Percentiles rank a stretch among this genome's conserved stretches.
These are phyloP conservation scores for Trichosurus vulpecula DNA, from an alignment of 2,797 vertebrate species.

Conservation along the genomic window DNA sequence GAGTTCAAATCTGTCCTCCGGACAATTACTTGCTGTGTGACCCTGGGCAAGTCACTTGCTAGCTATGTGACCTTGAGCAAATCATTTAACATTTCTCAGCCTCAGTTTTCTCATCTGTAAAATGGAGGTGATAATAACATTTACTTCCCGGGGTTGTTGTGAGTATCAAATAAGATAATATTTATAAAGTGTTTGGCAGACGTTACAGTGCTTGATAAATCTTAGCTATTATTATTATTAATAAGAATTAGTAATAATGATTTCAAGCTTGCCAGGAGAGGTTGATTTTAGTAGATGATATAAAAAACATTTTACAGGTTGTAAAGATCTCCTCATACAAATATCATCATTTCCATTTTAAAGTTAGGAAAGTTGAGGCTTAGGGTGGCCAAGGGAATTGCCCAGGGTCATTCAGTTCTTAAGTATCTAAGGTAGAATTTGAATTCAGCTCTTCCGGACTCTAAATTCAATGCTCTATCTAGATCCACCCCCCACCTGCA, in stretches of 20 bases:
- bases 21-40: background rate
- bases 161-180: background rate
- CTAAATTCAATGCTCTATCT: background rate
- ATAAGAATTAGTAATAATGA: background rate
- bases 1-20: background rate
- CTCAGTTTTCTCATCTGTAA: background rate
- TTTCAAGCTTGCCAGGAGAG: background rate
- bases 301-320: background rate
- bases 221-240: background rate
- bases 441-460: background rate
- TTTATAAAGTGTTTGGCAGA: background rate
- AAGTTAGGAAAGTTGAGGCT: background rate
- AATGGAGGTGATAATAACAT: background rate
- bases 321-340: background rate
- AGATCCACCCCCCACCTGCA: background rate
- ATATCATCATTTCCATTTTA: background rate
- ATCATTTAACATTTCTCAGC: background rate
- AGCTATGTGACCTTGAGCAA: background rate
- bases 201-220: background rate
- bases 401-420: background rate
- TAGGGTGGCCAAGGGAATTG: background rate
- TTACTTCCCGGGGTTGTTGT: background rate
- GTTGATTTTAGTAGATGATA: background rate
- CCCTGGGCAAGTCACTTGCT: background rate
- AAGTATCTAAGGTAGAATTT: background rate